Evolutionary conservation across 1,140 invertebrate genomes (phyloP), one percentile per base, ranked within the genome.

Genomic region (Nomia melanderi): DNA sequence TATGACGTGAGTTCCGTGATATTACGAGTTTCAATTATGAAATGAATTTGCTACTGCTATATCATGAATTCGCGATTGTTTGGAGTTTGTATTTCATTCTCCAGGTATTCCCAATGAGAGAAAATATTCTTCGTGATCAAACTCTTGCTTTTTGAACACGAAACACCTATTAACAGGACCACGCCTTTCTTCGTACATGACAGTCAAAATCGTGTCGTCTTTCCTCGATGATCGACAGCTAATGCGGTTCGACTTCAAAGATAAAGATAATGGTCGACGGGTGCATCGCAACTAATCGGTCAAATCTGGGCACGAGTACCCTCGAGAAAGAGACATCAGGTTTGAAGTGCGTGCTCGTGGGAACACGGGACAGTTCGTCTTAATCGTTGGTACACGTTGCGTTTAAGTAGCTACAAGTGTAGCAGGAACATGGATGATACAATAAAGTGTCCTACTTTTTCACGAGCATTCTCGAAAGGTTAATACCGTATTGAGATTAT

Each of bases 351-450:
- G 2, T 4, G 57, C 14, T 44, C 72, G 72, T 74, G 72, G 72
- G 72, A 74, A 74, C 50, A 33, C 62, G 27, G 36, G 62, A 56
- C 72, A 74, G 44, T 57, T 39, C 41, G 57, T 56, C 47, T 41
- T 64, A 36, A 74, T 74, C 33, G 33, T 56, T 33, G n/a, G 47
- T 41, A 33, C 72, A 74, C 14, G 62, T 50, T 36, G 25, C 36
- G 41, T 14, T n/a, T n/a, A 74, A 74, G 72, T 74, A 66, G 33
- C 50, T 66, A 41, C 50, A 66, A 74, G 72, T 74, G 50, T 50
- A 20, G 36, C 62, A 56, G 50, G 36, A 66, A 27, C 72, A 29
- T 20, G 1, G 36, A 56, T 33, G 50, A 39, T 65, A 54, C 62
- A 56, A 65, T 41, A 25, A 57, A 57, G 31, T 74, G 62, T 56